Evolutionary conservation across 2,888 invertebrate species (phyloP).

Genomic region (Epirrita christyi): DNA sequence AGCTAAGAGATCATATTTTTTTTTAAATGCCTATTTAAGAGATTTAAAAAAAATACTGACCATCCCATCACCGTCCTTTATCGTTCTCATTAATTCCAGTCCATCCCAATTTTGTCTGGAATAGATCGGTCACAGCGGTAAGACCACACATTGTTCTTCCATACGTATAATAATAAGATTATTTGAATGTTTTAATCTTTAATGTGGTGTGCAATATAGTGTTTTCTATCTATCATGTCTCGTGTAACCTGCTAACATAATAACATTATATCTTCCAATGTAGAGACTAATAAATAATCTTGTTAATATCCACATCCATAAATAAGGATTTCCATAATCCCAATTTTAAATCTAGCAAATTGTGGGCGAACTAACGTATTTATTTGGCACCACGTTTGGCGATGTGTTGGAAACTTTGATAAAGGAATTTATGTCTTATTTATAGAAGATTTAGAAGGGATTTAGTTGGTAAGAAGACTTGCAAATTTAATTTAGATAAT

Average conservation of each 20-base stretch:
- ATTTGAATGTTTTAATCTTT: no score
- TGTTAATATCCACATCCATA: conserved; percentile 35
- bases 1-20: no score
- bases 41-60: no score
- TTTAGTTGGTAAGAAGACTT: conserved; percentile 1
- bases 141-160: no score
- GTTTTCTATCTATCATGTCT: background rate
- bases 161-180: no score
- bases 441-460: background rate
- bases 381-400: conserved; percentile 37
- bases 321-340: conserved; percentile 42
- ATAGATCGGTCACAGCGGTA: no score
- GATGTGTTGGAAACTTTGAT: conserved; percentile 18
- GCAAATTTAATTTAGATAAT: conserved; percentile 33
- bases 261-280: conserved; percentile 10
- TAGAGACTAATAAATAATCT: conserved; percentile 20
- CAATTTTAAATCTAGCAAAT: conserved; percentile 38
- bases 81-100: no score
- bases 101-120: no score
- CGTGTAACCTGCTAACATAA: conserved; percentile 11
- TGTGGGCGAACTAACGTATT: conserved; percentile 39
- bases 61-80: no score
- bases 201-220: no score
- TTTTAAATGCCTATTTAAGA: no score
- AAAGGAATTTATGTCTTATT: conserved; percentile 25